These are phyloP conservation scores for Xestobium rufovillosum DNA, from an alignment of 2,888 invertebrate genomes.

Conservation along the genomic window DNA sequence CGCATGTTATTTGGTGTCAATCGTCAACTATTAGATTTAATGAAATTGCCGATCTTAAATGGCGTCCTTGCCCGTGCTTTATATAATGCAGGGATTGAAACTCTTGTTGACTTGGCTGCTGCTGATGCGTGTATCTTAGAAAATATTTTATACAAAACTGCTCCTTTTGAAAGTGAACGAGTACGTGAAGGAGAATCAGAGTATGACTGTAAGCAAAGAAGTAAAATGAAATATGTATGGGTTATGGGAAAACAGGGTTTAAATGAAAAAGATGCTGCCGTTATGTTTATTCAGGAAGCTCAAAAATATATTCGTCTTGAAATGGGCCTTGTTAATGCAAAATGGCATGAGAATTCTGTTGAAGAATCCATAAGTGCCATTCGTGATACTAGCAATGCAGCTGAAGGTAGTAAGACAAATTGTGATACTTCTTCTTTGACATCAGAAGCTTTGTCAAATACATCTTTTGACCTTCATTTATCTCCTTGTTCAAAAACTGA, in stretches of 20 bases:
- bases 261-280: constrained; percentile 75
- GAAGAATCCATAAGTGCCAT: too few species aligned
- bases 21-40: constrained; percentile 84
- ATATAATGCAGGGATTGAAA: constrained; percentile 72
- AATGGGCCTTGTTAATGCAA: constrained; percentile 62
- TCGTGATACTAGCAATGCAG: background rate
- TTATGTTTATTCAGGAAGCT: constrained; percentile 64
- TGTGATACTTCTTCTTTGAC: constrained; percentile 12
- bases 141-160: constrained; percentile 65
- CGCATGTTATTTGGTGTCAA: constrained; percentile 91
- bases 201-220: constrained; percentile 56
- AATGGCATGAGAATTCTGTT: constrained; percentile 52
- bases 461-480: too few species aligned
- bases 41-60: constrained; percentile 75
- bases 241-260: constrained; percentile 73
- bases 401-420: background rate
- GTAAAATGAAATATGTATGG: constrained; percentile 64
- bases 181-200: constrained; percentile 63
- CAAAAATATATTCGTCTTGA: constrained; percentile 63
- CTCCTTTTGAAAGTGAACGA: constrained; percentile 81
- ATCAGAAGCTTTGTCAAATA: constrained; percentile 17
- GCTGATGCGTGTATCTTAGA: constrained; percentile 64
- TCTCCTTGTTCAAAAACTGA: too few species aligned
- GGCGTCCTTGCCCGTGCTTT: constrained; percentile 77
- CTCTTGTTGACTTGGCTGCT: constrained; percentile 69